Evolutionary conservation across 2,888 invertebrate genomes (phyloP).

Genomic region (Meiosimyza platycephala): DNA sequence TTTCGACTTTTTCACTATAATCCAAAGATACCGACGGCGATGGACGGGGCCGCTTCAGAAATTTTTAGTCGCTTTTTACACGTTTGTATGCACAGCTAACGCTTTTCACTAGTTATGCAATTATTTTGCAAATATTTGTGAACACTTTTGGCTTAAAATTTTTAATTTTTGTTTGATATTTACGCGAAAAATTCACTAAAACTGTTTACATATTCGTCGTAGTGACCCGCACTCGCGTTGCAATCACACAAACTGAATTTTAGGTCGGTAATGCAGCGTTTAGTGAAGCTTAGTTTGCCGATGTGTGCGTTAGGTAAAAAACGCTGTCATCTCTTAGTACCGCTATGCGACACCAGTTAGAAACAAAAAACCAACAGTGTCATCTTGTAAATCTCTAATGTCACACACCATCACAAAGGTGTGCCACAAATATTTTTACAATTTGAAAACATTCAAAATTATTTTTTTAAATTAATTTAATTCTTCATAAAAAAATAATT

Average conservation of each 20-base stretch:
- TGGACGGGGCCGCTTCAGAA: not conserved
- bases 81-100: constrained; percentile 3
- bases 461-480: too few relatives aligned
- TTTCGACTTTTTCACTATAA: constrained; percentile 21
- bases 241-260: constrained; percentile 51
- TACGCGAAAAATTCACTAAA: constrained; percentile 52
- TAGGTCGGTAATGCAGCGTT: constrained; percentile 41
- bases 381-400: too few relatives aligned
- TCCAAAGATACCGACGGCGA: constrained; percentile 28
- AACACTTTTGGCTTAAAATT: constrained; percentile 36
- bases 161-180: constrained; percentile 44
- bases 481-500: too few relatives aligned
- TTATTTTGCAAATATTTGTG: constrained; percentile 27
- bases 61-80: constrained; percentile 25
- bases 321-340: not conserved
- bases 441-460: too few relatives aligned
- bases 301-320: not conserved
- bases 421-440: too few relatives aligned
- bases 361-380: too few relatives aligned
- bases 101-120: constrained; percentile 32
- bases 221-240: constrained; percentile 54
- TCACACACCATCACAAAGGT: too few relatives aligned
- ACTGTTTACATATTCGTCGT: constrained; percentile 49
- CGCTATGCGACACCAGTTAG: not conserved
- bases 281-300: not conserved